phyloP scores from a whole-genome alignment of 2,113 vertebrate species.

The Porphyrio hochstetteri region DNA sequence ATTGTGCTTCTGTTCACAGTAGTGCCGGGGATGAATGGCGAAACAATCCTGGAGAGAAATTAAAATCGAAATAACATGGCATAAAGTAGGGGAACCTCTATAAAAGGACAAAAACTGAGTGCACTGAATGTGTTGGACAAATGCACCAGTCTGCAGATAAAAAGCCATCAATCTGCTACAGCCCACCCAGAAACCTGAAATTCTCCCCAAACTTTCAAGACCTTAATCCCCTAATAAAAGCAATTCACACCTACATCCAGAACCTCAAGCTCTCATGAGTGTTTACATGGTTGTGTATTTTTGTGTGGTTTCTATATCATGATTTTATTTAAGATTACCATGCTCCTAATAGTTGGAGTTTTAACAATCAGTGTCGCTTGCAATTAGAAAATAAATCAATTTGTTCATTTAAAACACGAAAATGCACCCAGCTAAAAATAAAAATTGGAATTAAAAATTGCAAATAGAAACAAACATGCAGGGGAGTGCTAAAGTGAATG shows the following conservation, averaged over 20 bases:
- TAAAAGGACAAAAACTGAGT: constrained; percentile 47
- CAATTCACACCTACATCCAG: background rate
- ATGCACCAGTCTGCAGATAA: constrained; percentile 11
- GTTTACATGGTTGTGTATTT: background rate
- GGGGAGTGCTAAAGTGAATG: background rate
- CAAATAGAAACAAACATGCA: constrained; percentile 3
- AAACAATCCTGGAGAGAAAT: constrained; percentile 26
- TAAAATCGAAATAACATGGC: background rate
- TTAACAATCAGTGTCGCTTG: background rate
- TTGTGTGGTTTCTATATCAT: background rate
- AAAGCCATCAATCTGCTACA: background rate
- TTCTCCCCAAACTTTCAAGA: background rate
- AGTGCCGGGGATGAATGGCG: background rate
- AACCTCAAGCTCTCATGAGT: background rate
- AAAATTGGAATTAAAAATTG: background rate
- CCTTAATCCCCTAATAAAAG: background rate
- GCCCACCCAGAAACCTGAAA: constrained; percentile 42
- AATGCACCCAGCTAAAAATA: constrained; percentile 41
- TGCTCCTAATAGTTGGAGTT: background rate
- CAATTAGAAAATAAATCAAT: background rate
- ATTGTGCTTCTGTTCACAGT: background rate
- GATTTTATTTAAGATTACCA: background rate
- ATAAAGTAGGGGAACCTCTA: constrained; percentile 7
- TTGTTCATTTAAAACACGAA: background rate
- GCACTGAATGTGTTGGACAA: background rate